A percentile compares a stretch with the other conserved stretches of the same genome.
Evolutionary conservation across 2,888 invertebrate species (phyloP).

Genomic region (Eristalis pertinax): DNA sequence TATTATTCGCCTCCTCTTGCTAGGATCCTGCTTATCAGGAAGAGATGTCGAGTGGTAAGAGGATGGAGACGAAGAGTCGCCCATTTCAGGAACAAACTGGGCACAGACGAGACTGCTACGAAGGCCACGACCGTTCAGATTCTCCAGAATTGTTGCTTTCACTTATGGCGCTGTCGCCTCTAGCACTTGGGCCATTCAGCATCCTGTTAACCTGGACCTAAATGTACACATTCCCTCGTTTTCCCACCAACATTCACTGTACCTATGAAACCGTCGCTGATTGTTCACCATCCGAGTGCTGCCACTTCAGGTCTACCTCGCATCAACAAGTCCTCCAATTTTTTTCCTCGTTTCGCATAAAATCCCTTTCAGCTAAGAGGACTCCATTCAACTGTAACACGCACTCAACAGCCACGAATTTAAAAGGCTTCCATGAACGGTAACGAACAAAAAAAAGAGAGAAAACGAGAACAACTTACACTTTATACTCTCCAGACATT

Average conservation of each 20-base stretch:
- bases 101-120: too few species aligned
- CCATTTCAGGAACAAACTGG: too few species aligned
- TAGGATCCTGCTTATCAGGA: too few species aligned
- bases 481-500: conserved; percentile 83
- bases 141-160: too few species aligned
- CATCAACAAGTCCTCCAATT: not conserved
- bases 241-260: not conserved
- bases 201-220: too few species aligned
- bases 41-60: too few species aligned
- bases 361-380: not conserved
- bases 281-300: not conserved
- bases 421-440: not conserved
- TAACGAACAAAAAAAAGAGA: not conserved
- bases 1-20: too few species aligned
- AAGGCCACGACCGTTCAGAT: too few species aligned
- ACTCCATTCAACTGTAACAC: not conserved
- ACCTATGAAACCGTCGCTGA: conserved; percentile 14
- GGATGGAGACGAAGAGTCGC: too few species aligned
- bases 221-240: too few species aligned
- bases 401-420: not conserved
- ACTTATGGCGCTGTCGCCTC: too few species aligned
- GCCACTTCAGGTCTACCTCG: not conserved
- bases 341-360: not conserved
- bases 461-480: conserved; percentile 83
- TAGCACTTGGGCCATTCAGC: too few species aligned